These are phyloP conservation scores for Lasioglossum oenotherae DNA, from an alignment of 2,888 invertebrate genomes.

Conservation along the genomic window DNA sequence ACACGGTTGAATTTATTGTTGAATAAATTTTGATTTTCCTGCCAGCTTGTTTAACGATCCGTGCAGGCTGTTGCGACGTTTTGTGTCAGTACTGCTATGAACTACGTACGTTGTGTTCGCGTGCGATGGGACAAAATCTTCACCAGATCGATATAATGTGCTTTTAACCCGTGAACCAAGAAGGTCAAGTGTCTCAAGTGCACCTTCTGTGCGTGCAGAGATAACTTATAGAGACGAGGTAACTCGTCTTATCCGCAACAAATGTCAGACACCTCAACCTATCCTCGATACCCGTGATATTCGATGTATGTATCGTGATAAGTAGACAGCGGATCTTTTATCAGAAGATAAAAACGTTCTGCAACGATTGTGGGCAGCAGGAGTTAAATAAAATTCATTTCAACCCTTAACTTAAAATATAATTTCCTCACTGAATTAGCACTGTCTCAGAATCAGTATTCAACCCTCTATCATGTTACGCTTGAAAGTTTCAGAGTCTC, in stretches of 20 bases:
- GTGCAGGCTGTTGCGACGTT: neutral
- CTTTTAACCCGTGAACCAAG: constrained; percentile 1
- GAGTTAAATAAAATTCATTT: no score
- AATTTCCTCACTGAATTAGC: no score
- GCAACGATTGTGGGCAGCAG: no score
- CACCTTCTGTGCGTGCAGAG: neutral
- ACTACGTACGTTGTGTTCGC: neutral
- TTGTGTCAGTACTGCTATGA: neutral
- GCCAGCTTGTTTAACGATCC: neutral
- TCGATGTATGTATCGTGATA: neutral
- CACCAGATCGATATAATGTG: neutral
- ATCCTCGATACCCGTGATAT: neutral
- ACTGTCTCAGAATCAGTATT: no score
- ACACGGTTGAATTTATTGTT: neutral
- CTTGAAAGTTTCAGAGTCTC: neutral
- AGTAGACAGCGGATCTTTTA: no score
- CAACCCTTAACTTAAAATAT: no score
- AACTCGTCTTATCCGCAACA: neutral
- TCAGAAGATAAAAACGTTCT: no score
- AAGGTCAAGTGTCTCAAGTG: constrained; percentile 2
- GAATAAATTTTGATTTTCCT: neutral
- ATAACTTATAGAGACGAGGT: neutral
- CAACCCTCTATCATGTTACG: neutral
- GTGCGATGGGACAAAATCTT: neutral
- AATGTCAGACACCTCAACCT: neutral